Conservation (phyloP, 2,113 vertebrate genomes). For the Gasterosteus nipponicus region DNA sequence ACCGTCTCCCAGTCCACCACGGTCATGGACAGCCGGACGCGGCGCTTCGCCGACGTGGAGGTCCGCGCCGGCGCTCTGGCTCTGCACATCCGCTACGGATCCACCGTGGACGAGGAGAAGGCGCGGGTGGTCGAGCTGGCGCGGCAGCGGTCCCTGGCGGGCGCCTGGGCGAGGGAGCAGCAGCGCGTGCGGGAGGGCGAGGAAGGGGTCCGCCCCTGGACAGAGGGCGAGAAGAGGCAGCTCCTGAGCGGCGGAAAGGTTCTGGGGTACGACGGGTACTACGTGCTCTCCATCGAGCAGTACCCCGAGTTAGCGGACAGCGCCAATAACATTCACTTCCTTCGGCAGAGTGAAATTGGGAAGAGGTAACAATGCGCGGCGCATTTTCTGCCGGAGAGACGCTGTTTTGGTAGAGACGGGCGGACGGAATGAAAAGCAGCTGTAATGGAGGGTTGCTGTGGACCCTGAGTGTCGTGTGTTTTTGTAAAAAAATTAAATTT, state of each 20-base stretch:
- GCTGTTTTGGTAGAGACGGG: conserved; percentile 71
- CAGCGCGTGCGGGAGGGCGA: conserved; percentile 94
- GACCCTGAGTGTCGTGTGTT: conserved; percentile 68
- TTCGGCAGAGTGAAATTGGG: conserved; percentile 98
- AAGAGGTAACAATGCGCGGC: conserved; percentile 93
- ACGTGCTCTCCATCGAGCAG: conserved; percentile 98
- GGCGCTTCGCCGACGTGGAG: conserved; percentile 97
- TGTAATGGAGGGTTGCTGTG: conserved; percentile 50
- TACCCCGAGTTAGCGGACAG: conserved; percentile 98
- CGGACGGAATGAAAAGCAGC: conserved; percentile 50
- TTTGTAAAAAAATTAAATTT: conserved; percentile 64
- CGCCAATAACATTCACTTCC: conserved; percentile 97
- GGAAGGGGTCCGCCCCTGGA: conserved; percentile 94
- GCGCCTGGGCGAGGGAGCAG: conserved; percentile 94
- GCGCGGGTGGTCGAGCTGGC: conserved; percentile 94
- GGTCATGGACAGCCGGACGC: conserved; percentile 94
- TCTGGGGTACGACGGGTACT: conserved; percentile 97
- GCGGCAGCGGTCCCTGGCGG: conserved; percentile 91
- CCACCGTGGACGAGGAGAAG: conserved; percentile 95
- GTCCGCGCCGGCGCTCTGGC: conserved; percentile 89
- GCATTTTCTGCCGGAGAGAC: conserved; percentile 86
- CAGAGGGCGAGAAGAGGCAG: conserved; percentile 97
- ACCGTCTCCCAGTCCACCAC: conserved; percentile 97
- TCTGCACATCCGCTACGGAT: conserved; percentile 95
- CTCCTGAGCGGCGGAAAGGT: conserved; percentile 94